Base-by-base conservation (phyloP, 2,797 vertebrate genomes). In the Sphenodon punctatus region DNA sequence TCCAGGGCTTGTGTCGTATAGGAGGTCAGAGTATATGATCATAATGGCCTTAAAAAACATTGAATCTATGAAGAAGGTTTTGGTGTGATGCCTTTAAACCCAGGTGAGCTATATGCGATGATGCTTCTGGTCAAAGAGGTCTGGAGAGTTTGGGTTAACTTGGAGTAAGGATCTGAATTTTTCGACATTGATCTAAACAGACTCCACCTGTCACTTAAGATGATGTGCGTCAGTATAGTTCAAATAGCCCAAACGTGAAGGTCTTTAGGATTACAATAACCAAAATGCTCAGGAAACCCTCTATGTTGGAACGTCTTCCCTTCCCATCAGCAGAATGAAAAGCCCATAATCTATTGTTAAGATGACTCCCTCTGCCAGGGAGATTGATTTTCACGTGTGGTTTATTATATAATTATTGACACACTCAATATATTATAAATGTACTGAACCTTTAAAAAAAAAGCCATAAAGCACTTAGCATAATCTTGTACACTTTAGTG, bases 331-430 rank as follows among this genome's bases (percentile, higher is more conserved):
- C 20, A 55, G 7, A 1, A 48, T 65, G 59, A 22, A 68, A 69
- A 80, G 75, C 67, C 65, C 48, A 61, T 41, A 38, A 13, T 87
- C 80, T 53, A 42, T 84, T 84, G 76, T 69, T 65, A 4, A 65
- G 85, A 85, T 72, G 88, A 82, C 79, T 84, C 92, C 75, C 78
- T 79, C 15, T 90, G 85, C 75, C 67, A 38, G 58, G 82, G 64
- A 48, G 89, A 94, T 95, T 92, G 93, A 95, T 95, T 95, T 93
- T 88, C 85, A 88, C 88, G 58, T 74, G 73, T 85, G 76, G 81
- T 85, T 93, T 93, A 90, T 94, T 94, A 89, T 92, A 86, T 93
- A 90, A 86, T 90, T 94, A 94, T 83, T 90, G 93, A 93, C 88
- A 93, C 71, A 20, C 34, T 86, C 53, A 22, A 89, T 84, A 92